These are phyloP conservation scores for Notolabrus celidotus DNA, from an alignment of 2,797 vertebrate species.

Conservation along the genomic window DNA sequence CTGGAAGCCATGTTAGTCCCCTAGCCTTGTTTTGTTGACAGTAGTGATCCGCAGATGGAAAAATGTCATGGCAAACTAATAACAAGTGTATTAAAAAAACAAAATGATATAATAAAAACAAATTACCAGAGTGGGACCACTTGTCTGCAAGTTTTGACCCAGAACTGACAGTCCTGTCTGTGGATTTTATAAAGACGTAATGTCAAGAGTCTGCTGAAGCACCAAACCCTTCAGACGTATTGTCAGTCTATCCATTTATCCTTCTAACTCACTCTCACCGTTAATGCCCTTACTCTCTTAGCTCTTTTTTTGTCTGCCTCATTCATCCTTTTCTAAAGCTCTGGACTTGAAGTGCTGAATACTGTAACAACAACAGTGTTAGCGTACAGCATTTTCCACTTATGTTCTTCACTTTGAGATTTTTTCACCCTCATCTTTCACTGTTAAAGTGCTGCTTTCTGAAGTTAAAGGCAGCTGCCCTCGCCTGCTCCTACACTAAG, in stretches of 20 bases:
- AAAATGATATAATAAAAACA: too few relatives aligned
- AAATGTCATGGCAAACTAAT: too few relatives aligned
- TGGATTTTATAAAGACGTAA: constrained; percentile 2
- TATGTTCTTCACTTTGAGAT: constrained; percentile 10
- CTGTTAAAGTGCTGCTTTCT: constrained; percentile 25
- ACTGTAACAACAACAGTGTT: constrained; percentile 1
- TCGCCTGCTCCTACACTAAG: constrained; percentile 27
- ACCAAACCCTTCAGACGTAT: background rate
- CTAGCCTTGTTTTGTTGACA: too few relatives aligned
- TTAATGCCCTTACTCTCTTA: constrained; percentile 1
- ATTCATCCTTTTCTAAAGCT: constrained; percentile 17
- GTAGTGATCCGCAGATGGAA: too few relatives aligned
- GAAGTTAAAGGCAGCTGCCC: constrained; percentile 14
- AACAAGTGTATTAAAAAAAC: too few relatives aligned
- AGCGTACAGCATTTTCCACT: constrained; percentile 9
- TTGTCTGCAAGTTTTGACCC: too few relatives aligned
- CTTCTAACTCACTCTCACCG: constrained; percentile 10
- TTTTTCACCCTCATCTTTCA: constrained; percentile 20
- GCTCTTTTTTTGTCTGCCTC: constrained; percentile 1
- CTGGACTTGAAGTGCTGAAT: constrained; percentile 16
- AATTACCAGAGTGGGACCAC: too few relatives aligned
- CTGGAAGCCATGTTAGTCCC: too few relatives aligned
- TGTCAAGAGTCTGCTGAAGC: constrained; percentile 35
- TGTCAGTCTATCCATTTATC: constrained; percentile 2
- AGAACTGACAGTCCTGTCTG: too few relatives aligned